Evolutionary conservation across 2,113 vertebrate genomes (phyloP).

Genomic region (Cricetomys ansorgei): DNA sequence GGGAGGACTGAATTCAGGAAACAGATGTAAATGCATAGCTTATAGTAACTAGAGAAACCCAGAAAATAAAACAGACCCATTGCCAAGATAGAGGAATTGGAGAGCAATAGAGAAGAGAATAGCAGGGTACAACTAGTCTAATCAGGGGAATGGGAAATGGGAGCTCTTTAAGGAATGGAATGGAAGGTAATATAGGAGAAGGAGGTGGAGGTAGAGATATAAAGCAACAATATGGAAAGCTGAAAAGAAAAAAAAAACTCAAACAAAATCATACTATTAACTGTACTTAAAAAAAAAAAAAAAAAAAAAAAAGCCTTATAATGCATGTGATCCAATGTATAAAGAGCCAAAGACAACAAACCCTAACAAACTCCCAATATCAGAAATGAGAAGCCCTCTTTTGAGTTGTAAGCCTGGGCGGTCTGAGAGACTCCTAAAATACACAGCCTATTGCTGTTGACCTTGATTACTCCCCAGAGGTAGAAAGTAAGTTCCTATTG

Average conservation of each 20-base stretch:
- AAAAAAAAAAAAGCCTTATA: not conserved
- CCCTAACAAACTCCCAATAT: not conserved
- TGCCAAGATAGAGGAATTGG: not conserved
- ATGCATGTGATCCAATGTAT: not conserved
- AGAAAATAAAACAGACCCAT: not conserved
- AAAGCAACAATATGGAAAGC: not conserved
- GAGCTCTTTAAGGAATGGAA: not conserved
- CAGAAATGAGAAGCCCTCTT: not conserved
- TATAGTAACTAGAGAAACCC: not conserved
- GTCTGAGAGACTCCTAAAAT: not conserved
- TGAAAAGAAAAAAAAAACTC: not conserved
- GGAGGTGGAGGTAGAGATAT: not conserved
- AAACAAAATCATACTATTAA: not conserved
- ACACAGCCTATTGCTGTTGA: not conserved
- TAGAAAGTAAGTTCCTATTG: not conserved
- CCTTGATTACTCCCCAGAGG: not conserved
- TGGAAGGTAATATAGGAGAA: too few species aligned
- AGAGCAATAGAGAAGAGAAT: not conserved
- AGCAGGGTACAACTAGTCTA: accelerated
- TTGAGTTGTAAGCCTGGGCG: not conserved
- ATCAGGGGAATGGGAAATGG: not conserved
- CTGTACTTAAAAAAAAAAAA: not conserved
- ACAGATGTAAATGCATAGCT: not conserved
- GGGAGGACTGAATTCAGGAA: not conserved
- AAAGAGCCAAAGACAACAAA: not conserved